A percentile compares a stretch with the other conserved stretches of the same genome.
These are phyloP conservation scores for Tipula unca DNA, from an alignment of 2,888 invertebrate genomes.

Conservation along the genomic window DNA sequence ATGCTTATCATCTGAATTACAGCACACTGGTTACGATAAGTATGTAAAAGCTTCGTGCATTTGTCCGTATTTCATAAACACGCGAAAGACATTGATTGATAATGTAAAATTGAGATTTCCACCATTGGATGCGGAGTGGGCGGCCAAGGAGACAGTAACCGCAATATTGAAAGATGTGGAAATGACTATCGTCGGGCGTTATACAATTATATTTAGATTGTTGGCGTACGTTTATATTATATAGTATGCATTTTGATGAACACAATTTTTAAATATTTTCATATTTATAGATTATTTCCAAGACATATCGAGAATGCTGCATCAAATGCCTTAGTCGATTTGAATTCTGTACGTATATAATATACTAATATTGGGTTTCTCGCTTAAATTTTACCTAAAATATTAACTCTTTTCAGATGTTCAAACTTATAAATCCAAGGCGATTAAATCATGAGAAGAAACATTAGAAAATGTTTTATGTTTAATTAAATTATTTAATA, in stretches of 20 bases:
- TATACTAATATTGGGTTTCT: neutral
- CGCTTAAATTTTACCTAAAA: neutral
- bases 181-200: neutral
- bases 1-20: neutral
- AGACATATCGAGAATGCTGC: conserved; percentile 9
- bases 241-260: neutral
- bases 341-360: neutral
- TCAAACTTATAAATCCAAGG: neutral
- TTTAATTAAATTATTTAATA: neutral
- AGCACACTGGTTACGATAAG: neutral
- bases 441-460: neutral
- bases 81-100: neutral
- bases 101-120: neutral
- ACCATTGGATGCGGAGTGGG: neutral
- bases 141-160: neutral
- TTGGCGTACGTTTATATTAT: neutral
- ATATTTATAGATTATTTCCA: conserved; percentile 8
- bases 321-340: neutral
- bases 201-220: neutral
- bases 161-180: neutral
- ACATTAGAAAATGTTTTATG: neutral
- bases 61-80: conserved; percentile 8
- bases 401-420: neutral
- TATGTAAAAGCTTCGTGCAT: neutral
- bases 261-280: neutral